Percentiles rank a stretch among this genome's conserved stretches.
Evolutionary conservation across 2,888 invertebrate species (phyloP).

Genomic region (Tetragnatha montana): DNA sequence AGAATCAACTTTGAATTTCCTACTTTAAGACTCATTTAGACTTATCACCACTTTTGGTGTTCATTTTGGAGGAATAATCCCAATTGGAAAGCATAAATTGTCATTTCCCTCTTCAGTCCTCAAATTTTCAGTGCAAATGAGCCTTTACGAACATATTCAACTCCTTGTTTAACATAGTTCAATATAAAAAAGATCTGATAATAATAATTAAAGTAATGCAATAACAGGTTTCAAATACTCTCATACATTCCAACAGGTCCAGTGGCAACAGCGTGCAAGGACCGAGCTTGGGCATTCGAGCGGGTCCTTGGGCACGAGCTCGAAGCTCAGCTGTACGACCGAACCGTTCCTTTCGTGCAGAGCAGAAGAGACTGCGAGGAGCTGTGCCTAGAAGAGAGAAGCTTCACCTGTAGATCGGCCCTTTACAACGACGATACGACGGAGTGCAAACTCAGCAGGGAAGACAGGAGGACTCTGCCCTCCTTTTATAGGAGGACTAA

Average conservation of each 20-base stretch:
- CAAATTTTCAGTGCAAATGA: too few relatives aligned
- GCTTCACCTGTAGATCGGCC: constrained; percentile 78
- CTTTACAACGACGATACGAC: constrained; percentile 78
- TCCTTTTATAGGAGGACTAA: constrained; percentile 70
- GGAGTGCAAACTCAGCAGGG: constrained; percentile 78
- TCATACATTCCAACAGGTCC: constrained; percentile 48
- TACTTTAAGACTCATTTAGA: too few relatives aligned
- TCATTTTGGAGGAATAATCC: too few relatives aligned
- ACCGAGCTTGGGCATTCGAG: constrained; percentile 78
- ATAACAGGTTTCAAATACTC: not conserved
- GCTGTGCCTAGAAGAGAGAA: constrained; percentile 77
- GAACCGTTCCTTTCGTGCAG: constrained; percentile 77
- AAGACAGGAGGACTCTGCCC: constrained; percentile 78
- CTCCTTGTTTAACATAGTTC: too few relatives aligned
- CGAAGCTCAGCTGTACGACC: constrained; percentile 77
- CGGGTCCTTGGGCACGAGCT: constrained; percentile 78
- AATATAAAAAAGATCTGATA: too few relatives aligned
- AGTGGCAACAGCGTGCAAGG: constrained; percentile 74
- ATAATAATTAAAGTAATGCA: too few relatives aligned
- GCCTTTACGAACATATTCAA: too few relatives aligned
- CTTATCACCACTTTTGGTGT: too few relatives aligned
- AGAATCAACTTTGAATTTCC: too few relatives aligned
- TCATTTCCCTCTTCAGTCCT: too few relatives aligned
- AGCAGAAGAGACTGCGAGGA: constrained; percentile 79
- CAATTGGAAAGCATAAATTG: too few relatives aligned